A percentile compares a stretch with the other conserved stretches of the same genome.
These are phyloP conservation scores for Adelognathus sp. DNA, from an alignment of 2,888 invertebrate species.

Conservation along the genomic window DNA sequence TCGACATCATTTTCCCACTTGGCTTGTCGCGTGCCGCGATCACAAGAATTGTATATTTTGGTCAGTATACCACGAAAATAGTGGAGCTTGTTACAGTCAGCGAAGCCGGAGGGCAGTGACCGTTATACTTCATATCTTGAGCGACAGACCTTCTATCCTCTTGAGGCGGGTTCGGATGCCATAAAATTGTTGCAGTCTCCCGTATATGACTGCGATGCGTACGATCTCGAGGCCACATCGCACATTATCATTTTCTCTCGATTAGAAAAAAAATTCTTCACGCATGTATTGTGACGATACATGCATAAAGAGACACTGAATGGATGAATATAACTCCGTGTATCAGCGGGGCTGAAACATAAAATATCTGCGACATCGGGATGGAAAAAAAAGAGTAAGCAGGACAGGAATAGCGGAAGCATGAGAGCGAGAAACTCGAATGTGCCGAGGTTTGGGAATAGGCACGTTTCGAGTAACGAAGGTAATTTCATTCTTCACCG, in stretches of 20 bases:
- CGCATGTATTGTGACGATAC: not conserved
- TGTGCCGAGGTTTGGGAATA: conserved; percentile 63
- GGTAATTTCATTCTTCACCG: conserved; percentile 79
- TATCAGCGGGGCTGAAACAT: conserved; percentile 21
- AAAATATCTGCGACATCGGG: not conserved
- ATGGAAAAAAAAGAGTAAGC: conserved; percentile 44
- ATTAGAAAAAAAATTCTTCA: conserved; percentile 21
- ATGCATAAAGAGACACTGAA: conserved; percentile 13
- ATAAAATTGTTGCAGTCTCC: conserved; percentile 62
- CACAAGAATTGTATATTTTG: conserved; percentile 32
- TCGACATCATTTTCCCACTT: not conserved
- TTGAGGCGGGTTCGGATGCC: conserved; percentile 63
- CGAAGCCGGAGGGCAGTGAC: conserved; percentile 56
- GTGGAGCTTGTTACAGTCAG: conserved; percentile 28
- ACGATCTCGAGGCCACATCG: conserved; percentile 52
- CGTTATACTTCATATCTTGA: conserved; percentile 59
- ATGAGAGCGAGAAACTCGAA: conserved; percentile 53
- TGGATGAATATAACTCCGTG: conserved; percentile 10
- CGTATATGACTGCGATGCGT: conserved; percentile 51
- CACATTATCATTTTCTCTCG: conserved; percentile 43
- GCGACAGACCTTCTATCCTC: conserved; percentile 7
- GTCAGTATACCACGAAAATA: not conserved
- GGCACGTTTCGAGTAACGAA: conserved; percentile 79
- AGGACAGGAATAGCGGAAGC: conserved; percentile 61
- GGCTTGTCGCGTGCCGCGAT: not conserved